phyloP scores from a whole-genome alignment of 2,888 invertebrate genomes.

The Notocelia uddmanniana region DNA sequence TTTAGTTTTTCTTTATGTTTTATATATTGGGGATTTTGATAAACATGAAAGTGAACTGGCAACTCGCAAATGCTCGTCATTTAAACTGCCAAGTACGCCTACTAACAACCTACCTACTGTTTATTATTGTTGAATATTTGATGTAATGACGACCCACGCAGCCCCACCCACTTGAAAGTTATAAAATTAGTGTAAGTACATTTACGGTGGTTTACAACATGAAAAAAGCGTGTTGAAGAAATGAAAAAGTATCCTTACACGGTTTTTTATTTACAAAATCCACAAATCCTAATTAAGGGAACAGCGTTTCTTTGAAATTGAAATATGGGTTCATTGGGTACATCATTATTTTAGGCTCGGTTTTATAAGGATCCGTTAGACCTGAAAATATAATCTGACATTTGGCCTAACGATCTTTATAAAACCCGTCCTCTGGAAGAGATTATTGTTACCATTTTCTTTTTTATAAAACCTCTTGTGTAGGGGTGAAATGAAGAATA shows the following conservation, averaged over 20 bases:
- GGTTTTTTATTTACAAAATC: background rate
- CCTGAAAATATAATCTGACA: no score
- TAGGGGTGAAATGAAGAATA: no score
- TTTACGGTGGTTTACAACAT: background rate
- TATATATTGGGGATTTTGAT: background rate
- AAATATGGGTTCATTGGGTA: background rate
- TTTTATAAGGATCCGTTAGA: background rate
- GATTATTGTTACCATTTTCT: no score
- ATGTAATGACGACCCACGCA: conserved; percentile 7
- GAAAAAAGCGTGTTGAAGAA: conserved; percentile 1
- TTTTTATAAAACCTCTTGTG: no score
- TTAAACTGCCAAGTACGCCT: background rate
- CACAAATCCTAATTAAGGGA: background rate
- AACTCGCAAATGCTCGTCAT: background rate
- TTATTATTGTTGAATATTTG: conserved; percentile 14
- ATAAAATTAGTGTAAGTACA: background rate
- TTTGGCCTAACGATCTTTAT: no score
- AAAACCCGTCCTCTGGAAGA: no score
- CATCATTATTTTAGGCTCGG: no score
- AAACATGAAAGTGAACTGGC: background rate
- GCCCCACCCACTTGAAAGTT: conserved; percentile 3
- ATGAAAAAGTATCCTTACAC: background rate
- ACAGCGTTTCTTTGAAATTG: background rate
- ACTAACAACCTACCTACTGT: background rate
- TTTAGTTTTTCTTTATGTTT: background rate